A percentile compares a stretch with the other conserved stretches of the same genome.
These are phyloP conservation scores for Helicoverpa assulta DNA, from an alignment of 2,888 invertebrate species.

Conservation along the genomic window DNA sequence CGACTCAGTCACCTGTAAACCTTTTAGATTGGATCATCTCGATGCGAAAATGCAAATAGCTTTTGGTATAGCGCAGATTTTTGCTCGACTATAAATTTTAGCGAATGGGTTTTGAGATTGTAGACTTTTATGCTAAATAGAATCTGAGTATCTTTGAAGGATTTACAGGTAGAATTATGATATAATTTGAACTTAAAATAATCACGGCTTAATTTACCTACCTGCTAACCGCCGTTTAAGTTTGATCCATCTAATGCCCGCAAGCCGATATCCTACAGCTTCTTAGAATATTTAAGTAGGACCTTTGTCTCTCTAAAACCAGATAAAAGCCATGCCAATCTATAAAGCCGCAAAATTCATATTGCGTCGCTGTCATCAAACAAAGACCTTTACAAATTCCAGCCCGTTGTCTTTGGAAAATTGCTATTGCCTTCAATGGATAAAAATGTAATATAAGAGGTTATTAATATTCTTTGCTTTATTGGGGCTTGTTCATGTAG, in stretches of 20 bases:
- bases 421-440: slow-evolving; percentile 34
- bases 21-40: slow-evolving; percentile 57
- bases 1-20: slow-evolving; percentile 53
- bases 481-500: slow-evolving; percentile 44
- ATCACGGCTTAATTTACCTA: background rate
- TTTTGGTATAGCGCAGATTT: slow-evolving; percentile 26
- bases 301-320: background rate
- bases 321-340: background rate
- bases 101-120: slow-evolving; percentile 23
- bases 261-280: background rate
- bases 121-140: background rate
- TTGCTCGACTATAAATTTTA: slow-evolving; percentile 2
- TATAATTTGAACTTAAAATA: background rate
- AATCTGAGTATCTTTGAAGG: background rate
- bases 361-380: slow-evolving; percentile 8
- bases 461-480: slow-evolving; percentile 39
- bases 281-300: background rate
- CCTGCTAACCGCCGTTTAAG: background rate
- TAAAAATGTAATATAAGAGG: slow-evolving; percentile 35
- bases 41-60: slow-evolving; percentile 53
- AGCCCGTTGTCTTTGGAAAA: slow-evolving; percentile 21
- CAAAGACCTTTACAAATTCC: slow-evolving; percentile 20
- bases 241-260: background rate
- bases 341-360: slow-evolving; percentile 8
- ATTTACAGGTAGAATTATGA: background rate